Percentiles rank a stretch among this genome's conserved stretches.
Conservation (phyloP, 2,113 vertebrate genomes). For the Erythrocercus mccallii region DNA sequence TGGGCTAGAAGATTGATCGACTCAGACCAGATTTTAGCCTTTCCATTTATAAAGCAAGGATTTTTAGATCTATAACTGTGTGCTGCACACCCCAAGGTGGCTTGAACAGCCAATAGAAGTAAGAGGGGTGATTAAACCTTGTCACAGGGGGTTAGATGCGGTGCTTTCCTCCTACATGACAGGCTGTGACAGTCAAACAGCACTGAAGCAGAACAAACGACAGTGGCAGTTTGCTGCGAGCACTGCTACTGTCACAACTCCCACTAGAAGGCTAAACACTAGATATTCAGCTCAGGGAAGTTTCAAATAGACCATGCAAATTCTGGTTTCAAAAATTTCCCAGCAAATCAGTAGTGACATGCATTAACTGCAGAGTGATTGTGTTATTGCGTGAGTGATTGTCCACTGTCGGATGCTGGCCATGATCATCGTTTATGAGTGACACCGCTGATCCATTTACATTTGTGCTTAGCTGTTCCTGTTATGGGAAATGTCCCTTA, state of each 20-base stretch:
- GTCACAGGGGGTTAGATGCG: slow-evolving; percentile 65
- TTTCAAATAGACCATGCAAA: slow-evolving; percentile 38
- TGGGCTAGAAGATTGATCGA: background rate
- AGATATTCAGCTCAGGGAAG: slow-evolving; percentile 40
- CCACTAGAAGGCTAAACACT: slow-evolving; percentile 53
- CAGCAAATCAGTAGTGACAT: background rate
- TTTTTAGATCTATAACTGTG: background rate
- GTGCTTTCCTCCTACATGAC: slow-evolving; percentile 69
- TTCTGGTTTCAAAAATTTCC: slow-evolving; percentile 22
- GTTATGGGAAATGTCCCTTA: background rate
- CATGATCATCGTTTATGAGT: background rate
- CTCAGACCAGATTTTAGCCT: background rate
- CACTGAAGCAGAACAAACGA: slow-evolving; percentile 74
- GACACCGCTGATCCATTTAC: background rate
- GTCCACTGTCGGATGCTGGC: background rate
- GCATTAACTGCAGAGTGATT: background rate
- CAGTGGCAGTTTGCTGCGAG: slow-evolving; percentile 71
- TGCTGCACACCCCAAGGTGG: slow-evolving; percentile 52
- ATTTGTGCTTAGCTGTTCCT: background rate
- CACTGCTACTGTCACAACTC: slow-evolving; percentile 67
- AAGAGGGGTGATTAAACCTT: slow-evolving; percentile 74
- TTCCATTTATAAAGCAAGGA: background rate
- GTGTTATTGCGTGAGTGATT: background rate
- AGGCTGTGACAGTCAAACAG: slow-evolving; percentile 75
- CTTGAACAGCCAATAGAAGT: slow-evolving; percentile 61